A percentile compares a stretch with the other conserved stretches of the same genome.
Conservation (phyloP, 2,797 vertebrate genomes). For the Gymnocypris eckloni region DNA sequence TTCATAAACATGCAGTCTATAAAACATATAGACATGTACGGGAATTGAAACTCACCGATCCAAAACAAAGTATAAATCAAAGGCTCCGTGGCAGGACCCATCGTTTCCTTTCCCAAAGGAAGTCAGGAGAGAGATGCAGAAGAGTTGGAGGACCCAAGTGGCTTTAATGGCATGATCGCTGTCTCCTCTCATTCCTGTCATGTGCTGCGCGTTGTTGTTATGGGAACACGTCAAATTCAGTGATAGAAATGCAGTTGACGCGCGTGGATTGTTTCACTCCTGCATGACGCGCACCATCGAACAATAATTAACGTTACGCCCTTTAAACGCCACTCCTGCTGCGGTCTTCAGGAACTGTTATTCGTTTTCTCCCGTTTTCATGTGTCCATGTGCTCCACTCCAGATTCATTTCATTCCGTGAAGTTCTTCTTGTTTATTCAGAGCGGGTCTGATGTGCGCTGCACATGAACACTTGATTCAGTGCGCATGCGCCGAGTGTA, state of each 20-base stretch:
- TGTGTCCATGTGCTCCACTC: background rate
- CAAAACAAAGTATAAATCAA: conserved; percentile 93
- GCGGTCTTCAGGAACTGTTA: background rate
- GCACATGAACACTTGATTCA: background rate
- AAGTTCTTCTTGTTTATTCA: background rate
- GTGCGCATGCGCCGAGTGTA: conserved; percentile 25
- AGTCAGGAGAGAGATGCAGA: conserved; percentile 42
- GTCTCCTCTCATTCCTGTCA: conserved; percentile 49
- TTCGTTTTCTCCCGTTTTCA: background rate
- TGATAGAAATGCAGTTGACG: background rate
- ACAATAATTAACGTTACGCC: background rate
- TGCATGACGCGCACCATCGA: background rate
- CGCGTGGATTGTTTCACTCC: conserved; percentile 20
- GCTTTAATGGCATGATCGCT: conserved; percentile 9
- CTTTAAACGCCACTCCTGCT: background rate
- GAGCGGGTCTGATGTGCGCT: background rate
- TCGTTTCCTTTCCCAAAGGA: conserved; percentile 71
- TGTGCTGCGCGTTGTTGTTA: background rate
- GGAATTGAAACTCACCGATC: conserved; percentile 84
- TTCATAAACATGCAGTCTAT: background rate
- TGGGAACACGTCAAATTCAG: conserved; percentile 18
- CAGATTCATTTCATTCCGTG: background rate
- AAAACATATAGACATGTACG: background rate
- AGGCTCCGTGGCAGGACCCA: conserved; percentile 86
- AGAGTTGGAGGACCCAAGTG: conserved; percentile 41